Evolutionary conservation across 2,888 invertebrate genomes (phyloP).

Genomic region (Euzetes globulus): DNA sequence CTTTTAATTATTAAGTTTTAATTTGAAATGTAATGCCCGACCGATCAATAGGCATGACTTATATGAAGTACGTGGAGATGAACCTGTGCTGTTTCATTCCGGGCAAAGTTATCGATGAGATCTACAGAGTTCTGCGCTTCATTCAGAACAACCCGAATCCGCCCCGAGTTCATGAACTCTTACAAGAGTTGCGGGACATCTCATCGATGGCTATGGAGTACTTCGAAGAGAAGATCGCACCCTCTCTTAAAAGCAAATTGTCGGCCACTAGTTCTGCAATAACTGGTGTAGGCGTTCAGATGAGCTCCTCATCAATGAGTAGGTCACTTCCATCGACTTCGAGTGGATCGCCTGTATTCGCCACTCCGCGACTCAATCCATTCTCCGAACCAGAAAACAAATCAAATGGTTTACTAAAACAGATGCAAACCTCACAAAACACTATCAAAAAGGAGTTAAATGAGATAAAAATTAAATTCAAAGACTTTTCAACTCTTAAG

Average conservation of each 20-base stretch:
- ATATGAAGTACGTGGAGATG: conserved; percentile 74
- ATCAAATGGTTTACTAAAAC: conserved; percentile 22
- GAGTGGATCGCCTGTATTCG: not conserved
- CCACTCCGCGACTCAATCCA: not conserved
- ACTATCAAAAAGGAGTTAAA: conserved; percentile 29
- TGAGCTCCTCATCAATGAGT: not conserved
- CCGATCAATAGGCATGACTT: conserved; percentile 63
- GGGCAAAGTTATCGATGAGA: conserved; percentile 86
- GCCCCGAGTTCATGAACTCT: conserved; percentile 68
- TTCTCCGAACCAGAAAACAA: conserved; percentile 22
- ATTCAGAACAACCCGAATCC: conserved; percentile 61
- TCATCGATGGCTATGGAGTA: conserved; percentile 94
- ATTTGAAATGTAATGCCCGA: not conserved
- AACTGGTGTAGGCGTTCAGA: not conserved
- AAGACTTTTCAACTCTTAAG: not conserved
- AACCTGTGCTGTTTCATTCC: conserved; percentile 85
- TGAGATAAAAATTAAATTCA: conserved; percentile 27
- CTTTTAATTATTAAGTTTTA: not conserved
- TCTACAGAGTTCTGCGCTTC: conserved; percentile 62
- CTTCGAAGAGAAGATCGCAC: conserved; percentile 79
- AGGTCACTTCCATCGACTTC: conserved; percentile 1
- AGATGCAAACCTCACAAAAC: conserved; percentile 31
- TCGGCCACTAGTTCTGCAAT: not conserved
- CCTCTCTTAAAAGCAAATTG: conserved; percentile 49
- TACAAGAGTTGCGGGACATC: conserved; percentile 81